Conservation (phyloP, 2,888 invertebrate genomes). For the Drosophila longiperda region DNA sequence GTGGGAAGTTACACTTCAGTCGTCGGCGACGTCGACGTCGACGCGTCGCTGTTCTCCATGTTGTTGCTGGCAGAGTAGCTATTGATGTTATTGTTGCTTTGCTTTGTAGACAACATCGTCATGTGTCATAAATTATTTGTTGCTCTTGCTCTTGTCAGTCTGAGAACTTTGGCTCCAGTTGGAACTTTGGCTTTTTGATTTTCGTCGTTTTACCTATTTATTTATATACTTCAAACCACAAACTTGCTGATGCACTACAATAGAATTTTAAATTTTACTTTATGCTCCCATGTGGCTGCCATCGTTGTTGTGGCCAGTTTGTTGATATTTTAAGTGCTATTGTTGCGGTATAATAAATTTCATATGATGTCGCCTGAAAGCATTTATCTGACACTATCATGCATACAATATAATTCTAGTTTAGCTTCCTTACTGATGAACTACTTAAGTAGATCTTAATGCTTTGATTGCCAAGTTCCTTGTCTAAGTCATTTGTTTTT, state of each 20-base stretch:
- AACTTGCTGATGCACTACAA: constrained; percentile 30
- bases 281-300: constrained; percentile 17
- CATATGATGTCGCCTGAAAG: constrained; percentile 22
- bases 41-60: constrained; percentile 11
- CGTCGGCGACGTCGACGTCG: constrained; percentile 28
- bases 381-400: constrained; percentile 19
- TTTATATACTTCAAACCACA: constrained; percentile 60
- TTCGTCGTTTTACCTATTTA: constrained; percentile 53
- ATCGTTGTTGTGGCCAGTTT: constrained; percentile 13
- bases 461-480: constrained; percentile 30
- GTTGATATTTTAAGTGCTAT: constrained; percentile 28
- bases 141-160: constrained; percentile 35
- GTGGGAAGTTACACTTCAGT: constrained; percentile 83
- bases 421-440: constrained; percentile 15
- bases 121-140: constrained; percentile 79
- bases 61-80: constrained; percentile 30
- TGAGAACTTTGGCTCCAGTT: constrained; percentile 66
- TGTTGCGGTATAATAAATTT: constrained; percentile 28
- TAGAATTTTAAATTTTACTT: constrained; percentile 18
- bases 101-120: constrained; percentile 46
- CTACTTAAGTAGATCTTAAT: constrained; percentile 9
- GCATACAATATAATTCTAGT: constrained; percentile 13
- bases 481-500: constrained; percentile 41
- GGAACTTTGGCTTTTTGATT: constrained; percentile 43
- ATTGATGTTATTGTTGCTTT: constrained; percentile 24